Evolutionary conservation across 2,113 vertebrate species (phyloP).

Genomic region (Amphilophus citrinellus): DNA sequence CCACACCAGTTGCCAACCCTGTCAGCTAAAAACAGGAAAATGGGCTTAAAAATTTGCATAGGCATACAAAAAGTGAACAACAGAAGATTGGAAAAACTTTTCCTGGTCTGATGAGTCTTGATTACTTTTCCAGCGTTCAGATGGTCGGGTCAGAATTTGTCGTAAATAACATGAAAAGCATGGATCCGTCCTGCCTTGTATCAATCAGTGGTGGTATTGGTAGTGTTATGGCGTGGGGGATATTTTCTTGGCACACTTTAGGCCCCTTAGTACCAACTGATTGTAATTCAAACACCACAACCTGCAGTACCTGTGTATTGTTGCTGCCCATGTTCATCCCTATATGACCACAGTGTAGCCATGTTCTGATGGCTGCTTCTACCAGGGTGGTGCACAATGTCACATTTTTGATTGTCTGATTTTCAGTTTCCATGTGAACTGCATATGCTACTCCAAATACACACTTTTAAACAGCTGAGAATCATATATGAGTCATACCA

Average conservation of each 20-base stretch:
- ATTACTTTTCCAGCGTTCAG: too few relatives aligned
- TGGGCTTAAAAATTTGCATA: rapidly evolving
- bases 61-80: background rate
- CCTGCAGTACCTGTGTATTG: too few relatives aligned
- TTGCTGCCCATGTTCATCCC: too few relatives aligned
- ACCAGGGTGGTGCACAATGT: too few relatives aligned
- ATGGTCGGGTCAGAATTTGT: background rate
- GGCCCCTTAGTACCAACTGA: too few relatives aligned
- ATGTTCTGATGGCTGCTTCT: too few relatives aligned
- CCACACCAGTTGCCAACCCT: background rate
- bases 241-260: background rate
- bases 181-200: background rate
- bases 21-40: background rate
- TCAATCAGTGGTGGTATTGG: background rate
- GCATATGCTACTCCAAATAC: background rate
- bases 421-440: background rate
- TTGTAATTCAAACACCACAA: too few relatives aligned
- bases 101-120: background rate
- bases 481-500: background rate
- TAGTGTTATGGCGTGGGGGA: background rate
- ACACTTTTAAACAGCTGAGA: background rate
- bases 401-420: background rate
- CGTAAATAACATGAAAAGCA: background rate
- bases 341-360: too few relatives aligned
- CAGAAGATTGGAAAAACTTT: background rate